Evolutionary conservation across 1,140 invertebrate genomes (phyloP).

Genomic region (Hyles vespertilio): DNA sequence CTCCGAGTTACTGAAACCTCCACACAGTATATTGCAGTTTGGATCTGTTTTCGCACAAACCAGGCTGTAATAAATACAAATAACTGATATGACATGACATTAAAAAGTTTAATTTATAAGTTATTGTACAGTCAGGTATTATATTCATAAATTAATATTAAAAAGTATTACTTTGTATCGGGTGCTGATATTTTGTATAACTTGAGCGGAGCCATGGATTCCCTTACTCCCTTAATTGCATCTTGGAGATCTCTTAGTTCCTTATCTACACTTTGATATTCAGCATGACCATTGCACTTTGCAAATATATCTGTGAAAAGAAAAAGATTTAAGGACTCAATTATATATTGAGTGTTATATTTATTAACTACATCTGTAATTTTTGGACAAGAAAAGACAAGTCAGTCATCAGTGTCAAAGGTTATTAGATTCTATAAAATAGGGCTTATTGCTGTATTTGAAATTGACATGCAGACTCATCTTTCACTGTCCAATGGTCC

Average conservation of each 20-base stretch:
- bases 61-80: conserved; percentile 62
- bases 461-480: too few relatives aligned
- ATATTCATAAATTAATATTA: neutral
- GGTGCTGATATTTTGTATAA: conserved; percentile 78
- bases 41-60: conserved; percentile 77
- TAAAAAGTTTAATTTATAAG: too few relatives aligned
- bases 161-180: conserved; percentile 73
- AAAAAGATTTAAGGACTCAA: conserved; percentile 1
- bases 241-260: conserved; percentile 79
- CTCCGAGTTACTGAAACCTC: conserved; percentile 78
- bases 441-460: too few relatives aligned
- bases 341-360: too few relatives aligned
- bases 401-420: too few relatives aligned
- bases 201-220: conserved; percentile 76
- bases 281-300: conserved; percentile 77
- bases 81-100: neutral
- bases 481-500: too few relatives aligned
- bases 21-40: conserved; percentile 77
- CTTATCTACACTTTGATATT: conserved; percentile 77
- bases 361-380: too few relatives aligned
- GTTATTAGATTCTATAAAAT: too few relatives aligned
- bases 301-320: conserved; percentile 51
- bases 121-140: too few relatives aligned
- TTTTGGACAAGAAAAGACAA: too few relatives aligned
- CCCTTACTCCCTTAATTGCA: conserved; percentile 77